Conservation (phyloP, 2,797 vertebrate species). For the Alca torda region DNA sequence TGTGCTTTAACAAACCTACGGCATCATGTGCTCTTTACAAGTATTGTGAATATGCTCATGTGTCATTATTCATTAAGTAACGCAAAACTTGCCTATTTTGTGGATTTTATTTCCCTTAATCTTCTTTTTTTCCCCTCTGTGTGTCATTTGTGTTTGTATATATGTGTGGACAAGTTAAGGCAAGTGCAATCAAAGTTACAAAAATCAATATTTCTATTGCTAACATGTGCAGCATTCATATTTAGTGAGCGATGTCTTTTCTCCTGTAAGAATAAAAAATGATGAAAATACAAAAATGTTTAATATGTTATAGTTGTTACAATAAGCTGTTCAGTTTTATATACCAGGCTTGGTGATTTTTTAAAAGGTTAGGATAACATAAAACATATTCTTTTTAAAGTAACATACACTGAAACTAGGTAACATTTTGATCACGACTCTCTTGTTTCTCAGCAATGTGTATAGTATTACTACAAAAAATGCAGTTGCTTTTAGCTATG, state of each 20-base stretch:
- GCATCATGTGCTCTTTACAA: constrained; percentile 72
- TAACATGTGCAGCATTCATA: constrained; percentile 76
- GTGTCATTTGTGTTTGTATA: constrained; percentile 24
- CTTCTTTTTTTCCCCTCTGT: not conserved
- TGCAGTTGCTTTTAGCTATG: not conserved
- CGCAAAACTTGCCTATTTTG: constrained; percentile 71
- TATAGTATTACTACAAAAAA: constrained; percentile 9
- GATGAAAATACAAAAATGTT: constrained; percentile 62
- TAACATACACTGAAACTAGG: not conserved
- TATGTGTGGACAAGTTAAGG: constrained; percentile 71
- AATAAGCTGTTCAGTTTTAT: constrained; percentile 11
- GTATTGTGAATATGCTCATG: constrained; percentile 43
- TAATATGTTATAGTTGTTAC: constrained; percentile 40
- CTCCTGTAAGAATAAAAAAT: constrained; percentile 35
- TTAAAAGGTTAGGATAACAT: not conserved
- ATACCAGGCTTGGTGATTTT: not conserved
- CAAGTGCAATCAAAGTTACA: constrained; percentile 77
- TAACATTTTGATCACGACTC: not conserved
- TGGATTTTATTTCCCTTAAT: constrained; percentile 34
- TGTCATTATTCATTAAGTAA: constrained; percentile 62
- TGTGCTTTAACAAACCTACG: constrained; percentile 78
- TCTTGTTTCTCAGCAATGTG: not conserved
- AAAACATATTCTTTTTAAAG: constrained; percentile 4
- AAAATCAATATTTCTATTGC: constrained; percentile 76
- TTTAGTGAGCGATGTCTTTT: constrained; percentile 62